These are phyloP conservation scores for Equus przewalskii DNA, from an alignment of 2,113 vertebrate species.

Conservation along the genomic window DNA sequence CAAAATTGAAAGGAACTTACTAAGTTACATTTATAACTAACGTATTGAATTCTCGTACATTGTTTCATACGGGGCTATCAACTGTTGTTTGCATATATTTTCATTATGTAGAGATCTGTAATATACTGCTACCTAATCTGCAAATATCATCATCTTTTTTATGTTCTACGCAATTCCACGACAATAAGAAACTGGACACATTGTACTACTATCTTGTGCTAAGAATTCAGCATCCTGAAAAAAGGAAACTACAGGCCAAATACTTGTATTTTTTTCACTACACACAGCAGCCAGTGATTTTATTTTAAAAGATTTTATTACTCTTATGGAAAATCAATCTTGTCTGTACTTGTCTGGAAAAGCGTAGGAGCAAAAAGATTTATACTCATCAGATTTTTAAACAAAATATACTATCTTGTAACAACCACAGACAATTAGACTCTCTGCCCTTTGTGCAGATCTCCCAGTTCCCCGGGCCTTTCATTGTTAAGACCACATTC, in stretches of 20 bases:
- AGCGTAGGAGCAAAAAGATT: neutral
- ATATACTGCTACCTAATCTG: neutral
- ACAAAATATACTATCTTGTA: neutral
- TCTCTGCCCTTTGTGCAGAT: neutral
- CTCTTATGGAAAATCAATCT: neutral
- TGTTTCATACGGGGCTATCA: neutral
- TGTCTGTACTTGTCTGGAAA: neutral
- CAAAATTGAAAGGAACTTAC: neutral
- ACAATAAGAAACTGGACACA: neutral
- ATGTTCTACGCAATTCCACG: neutral
- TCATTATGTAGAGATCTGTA: neutral
- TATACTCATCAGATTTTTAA: neutral
- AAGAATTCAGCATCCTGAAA: neutral
- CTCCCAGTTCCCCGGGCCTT: neutral
- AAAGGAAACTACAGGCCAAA: neutral
- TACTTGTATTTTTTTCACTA: neutral
- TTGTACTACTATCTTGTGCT: neutral
- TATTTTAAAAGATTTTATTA: slow-evolving; percentile 4
- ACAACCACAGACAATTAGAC: neutral
- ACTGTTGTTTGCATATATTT: neutral
- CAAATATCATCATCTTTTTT: neutral
- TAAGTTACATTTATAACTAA: neutral
- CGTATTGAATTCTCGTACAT: neutral
- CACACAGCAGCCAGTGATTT: neutral
- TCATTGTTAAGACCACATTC: neutral